phyloP scores from a whole-genome alignment of 2,113 vertebrate genomes.

The Muscicapa adusta region DNA sequence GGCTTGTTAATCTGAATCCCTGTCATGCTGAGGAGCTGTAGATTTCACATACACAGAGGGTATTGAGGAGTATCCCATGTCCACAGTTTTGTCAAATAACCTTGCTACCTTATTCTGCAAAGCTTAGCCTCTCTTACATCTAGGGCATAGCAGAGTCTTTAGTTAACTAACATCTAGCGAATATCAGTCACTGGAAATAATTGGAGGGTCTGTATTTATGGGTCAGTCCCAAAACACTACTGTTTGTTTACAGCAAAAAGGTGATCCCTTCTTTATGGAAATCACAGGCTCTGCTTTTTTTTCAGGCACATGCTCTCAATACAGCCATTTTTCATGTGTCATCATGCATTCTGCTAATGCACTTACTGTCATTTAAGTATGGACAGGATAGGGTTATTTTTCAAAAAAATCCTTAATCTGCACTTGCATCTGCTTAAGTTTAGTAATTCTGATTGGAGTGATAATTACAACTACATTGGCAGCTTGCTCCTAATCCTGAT shows the following conservation, averaged over 20 bases:
- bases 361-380: neutral
- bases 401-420: neutral
- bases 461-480: neutral
- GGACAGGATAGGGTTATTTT: neutral
- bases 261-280: neutral
- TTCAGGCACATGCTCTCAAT: neutral
- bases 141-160: neutral
- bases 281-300: neutral
- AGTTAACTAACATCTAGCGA: neutral
- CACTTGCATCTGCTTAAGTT: neutral
- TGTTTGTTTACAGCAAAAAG: neutral
- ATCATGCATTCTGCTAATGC: neutral
- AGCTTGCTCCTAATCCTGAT: constrained; percentile 10
- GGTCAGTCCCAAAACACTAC: neutral
- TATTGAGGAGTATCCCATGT: neutral
- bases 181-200: neutral
- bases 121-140: neutral
- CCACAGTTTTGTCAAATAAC: neutral
- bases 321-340: neutral
- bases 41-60: neutral
- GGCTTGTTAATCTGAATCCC: fast-evolving
- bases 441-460: neutral
- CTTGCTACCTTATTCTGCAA: neutral
- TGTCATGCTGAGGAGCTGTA: fast-evolving
- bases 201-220: neutral